Evolutionary conservation across 1,140 invertebrate genomes (phyloP), one percentile per base, ranked within the genome.

Genomic region (Muscidifurax raptorellus): DNA sequence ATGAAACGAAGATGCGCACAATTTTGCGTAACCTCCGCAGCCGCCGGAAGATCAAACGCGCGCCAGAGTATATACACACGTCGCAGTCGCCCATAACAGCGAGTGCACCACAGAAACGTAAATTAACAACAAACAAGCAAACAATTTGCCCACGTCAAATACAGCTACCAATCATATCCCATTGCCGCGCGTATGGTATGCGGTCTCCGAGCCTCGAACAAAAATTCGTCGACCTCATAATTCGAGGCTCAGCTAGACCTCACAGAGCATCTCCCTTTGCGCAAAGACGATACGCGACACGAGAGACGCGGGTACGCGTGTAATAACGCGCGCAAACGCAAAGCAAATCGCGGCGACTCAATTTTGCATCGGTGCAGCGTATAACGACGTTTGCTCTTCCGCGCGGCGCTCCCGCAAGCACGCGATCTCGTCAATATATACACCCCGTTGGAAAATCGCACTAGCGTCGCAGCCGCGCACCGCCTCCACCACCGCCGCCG

Each of bases 341-440:
- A 76, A 76, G 30, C 72, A 36, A 66, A 76, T 75, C 30, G 2
- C 12, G 32, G 4, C 47, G 69, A 80, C 59, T 82, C 79, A 79
- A 85, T 81, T 85, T 85, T 81, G 79, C 84, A 82, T 85, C 84
- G 15, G n/a, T 78, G 84, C 84, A 71, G 32, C 80, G 22, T 64
- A 66, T 85, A 85, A 85, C 67, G 84, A 82, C 80, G 84, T 82
- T 85, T 82, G 66, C 84, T 82, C 30, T 81, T 30, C 74, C 36
- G 36, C 64, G 15, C 64, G 27, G 1, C 7, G n/a, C 22, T 30
- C 32, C 66, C 66, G 25, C 66, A 28, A 27, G 66, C 66, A 28
- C 27, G 9, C 66, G 66, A 69, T 69, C 40, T 25, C 32, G n/a
- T 32, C 59, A 40, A 71, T 71, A 71, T 71, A 71, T 22, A 80